Evolutionary conservation across 2,888 invertebrate genomes (phyloP), one percentile per base, ranked within the genome.

Genomic region (Aphidoletes aphidimyza): DNA sequence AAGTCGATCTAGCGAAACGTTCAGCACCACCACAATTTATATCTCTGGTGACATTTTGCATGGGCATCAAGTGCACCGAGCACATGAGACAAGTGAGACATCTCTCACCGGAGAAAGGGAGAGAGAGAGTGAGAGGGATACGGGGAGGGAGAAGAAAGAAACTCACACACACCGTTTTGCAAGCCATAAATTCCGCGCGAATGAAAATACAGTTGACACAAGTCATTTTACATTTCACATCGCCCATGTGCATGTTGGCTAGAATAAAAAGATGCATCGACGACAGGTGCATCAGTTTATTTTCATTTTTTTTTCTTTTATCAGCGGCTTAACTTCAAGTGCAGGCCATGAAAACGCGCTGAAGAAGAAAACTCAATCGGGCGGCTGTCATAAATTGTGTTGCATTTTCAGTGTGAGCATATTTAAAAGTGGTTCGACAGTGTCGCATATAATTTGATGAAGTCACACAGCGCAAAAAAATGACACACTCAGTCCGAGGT

Each of bases 231-330:
- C 22, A 2, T 19, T 54, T 54, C 22, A 26, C 26, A 54, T n/a
- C 54, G 22, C 3, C 6, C 54, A 22, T 8, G 22, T 3, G 26
- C 22, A 22, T n/a, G 54, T 30, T 30, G 30, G 26, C 17, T n/a
- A n/a, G 69, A 14, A 69, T 69, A 69, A 69, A 30, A 69, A 69
- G 69, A 69, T 69, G 69, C 69, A 69, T 69, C 14, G 69, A 69
- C 69, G 69, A 69, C 69, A 69, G 69, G 69, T 69, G 69, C 69
- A 69, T 69, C 69, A 69, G n/a, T n/a, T n/a, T n/a, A n/a, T n/a
- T n/a, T n/a, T n/a, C n/a, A n/a, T n/a, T n/a, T n/a, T n/a, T n/a
- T n/a, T n/a, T n/a, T 69, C 14, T 69, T 69, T 69, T 30, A 69
- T 69, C 30, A 14, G 69, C 5, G 30, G 17, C 0, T 34, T 26